Evolutionary conservation across 2,888 invertebrate genomes (phyloP).

Genomic region (Eubasilissa splendida): DNA sequence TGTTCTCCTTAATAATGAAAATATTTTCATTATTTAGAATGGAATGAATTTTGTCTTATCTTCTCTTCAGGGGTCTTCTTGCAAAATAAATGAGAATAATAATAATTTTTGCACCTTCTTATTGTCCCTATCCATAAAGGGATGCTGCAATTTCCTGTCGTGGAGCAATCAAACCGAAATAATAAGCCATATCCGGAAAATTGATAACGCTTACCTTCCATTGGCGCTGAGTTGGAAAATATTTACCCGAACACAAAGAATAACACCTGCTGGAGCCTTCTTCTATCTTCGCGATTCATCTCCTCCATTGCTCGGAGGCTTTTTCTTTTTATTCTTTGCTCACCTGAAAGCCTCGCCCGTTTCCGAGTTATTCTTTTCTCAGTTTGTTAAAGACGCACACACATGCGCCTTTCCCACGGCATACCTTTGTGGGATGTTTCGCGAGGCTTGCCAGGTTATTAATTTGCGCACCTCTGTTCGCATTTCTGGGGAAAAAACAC

Average conservation of each 20-base stretch:
- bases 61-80: no score
- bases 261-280: conserved; percentile 50
- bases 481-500: conserved; percentile 12
- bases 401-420: conserved; percentile 51
- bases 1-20: no score
- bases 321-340: conserved; percentile 37
- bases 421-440: conserved; percentile 48
- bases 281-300: conserved; percentile 50
- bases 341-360: conserved; percentile 35
- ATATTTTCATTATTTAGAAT: no score
- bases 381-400: conserved; percentile 50
- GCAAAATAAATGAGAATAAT: background rate
- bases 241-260: conserved; percentile 53
- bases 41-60: no score
- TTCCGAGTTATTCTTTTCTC: conserved; percentile 51
- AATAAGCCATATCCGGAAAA: conserved; percentile 56
- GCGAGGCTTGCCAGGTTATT: conserved; percentile 47
- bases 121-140: conserved; percentile 25
- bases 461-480: conserved; percentile 50
- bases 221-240: conserved; percentile 49
- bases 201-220: conserved; percentile 52
- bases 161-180: conserved; percentile 53
- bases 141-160: conserved; percentile 47
- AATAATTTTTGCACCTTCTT: conserved; percentile 9
- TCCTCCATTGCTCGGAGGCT: conserved; percentile 38